These are phyloP conservation scores for Psococerastis gibbosa DNA, from an alignment of 2,888 invertebrate species.

Conservation along the genomic window DNA sequence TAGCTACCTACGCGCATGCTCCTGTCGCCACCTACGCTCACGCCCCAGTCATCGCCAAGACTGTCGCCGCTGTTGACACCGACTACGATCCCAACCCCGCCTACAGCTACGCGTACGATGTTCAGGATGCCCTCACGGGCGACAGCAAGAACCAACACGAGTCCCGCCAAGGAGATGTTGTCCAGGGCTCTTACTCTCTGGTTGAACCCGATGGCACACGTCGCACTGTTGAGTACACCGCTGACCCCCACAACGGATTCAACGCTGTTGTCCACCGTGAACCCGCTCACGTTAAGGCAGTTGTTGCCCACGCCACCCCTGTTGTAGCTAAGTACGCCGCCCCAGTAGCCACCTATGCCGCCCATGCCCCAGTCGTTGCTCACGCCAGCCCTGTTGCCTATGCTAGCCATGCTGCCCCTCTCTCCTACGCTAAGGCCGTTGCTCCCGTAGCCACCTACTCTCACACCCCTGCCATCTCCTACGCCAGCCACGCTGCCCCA, in stretches of 20 bases:
- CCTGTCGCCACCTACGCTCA: slow-evolving; percentile 26
- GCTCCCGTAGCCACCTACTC: slow-evolving; percentile 15
- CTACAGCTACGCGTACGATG: slow-evolving; percentile 21
- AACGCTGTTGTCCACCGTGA: slow-evolving; percentile 35
- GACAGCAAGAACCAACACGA: slow-evolving; percentile 35
- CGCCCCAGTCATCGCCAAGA: slow-evolving; percentile 14
- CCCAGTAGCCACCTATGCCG: slow-evolving; percentile 18
- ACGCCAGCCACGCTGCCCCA: slow-evolving; percentile 8
- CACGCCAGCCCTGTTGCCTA: neutral
- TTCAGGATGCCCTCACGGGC: slow-evolving; percentile 33
- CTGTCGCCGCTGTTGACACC: slow-evolving; percentile 6
- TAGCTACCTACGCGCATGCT: slow-evolving; percentile 15
- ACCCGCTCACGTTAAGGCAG: slow-evolving; percentile 16
- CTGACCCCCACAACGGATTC: slow-evolving; percentile 36
- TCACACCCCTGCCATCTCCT: slow-evolving; percentile 18
- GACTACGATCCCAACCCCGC: slow-evolving; percentile 11
- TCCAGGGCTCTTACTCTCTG: slow-evolving; percentile 33
- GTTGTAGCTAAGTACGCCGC: slow-evolving; percentile 12
- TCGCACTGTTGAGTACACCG: slow-evolving; percentile 34
- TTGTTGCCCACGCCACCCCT: neutral
- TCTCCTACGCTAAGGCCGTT: slow-evolving; percentile 11
- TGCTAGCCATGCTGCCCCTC: slow-evolving; percentile 13
- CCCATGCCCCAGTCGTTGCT: slow-evolving; percentile 6
- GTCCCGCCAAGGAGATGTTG: slow-evolving; percentile 32
- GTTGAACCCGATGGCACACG: slow-evolving; percentile 35